phyloP scores from a whole-genome alignment of 2,113 vertebrate species.

The Xiphorhynchus elegans region DNA sequence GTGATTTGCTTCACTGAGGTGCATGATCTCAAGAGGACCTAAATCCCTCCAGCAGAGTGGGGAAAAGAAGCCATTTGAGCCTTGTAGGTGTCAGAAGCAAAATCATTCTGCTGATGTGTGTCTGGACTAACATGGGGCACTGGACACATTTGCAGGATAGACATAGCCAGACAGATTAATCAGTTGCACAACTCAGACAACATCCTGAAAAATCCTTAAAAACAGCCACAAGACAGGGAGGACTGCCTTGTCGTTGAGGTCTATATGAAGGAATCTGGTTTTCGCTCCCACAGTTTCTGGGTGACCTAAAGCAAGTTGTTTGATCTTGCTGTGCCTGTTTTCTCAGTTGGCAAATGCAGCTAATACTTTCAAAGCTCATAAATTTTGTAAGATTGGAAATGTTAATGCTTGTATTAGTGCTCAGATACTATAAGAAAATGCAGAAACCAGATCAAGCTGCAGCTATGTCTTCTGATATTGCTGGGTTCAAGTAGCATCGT shows the following conservation, averaged over 20 bases:
- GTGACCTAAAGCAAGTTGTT: neutral
- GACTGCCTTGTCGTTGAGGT: neutral
- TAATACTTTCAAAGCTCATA: neutral
- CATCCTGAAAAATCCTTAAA: neutral
- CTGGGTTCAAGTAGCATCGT: neutral
- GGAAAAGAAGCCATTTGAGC: neutral
- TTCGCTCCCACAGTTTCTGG: neutral
- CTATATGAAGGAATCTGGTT: neutral
- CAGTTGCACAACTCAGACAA: neutral
- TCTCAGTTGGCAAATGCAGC: neutral
- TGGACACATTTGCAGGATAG: neutral
- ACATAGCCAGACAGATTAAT: neutral
- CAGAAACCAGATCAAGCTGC: neutral
- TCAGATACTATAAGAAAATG: neutral
- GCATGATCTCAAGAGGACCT: neutral
- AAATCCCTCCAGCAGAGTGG: neutral
- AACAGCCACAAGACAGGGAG: neutral
- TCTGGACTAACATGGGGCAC: neutral
- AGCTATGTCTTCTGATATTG: neutral
- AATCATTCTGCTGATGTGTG: neutral
- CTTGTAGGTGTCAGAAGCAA: neutral
- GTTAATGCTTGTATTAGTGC: neutral
- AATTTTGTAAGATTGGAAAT: neutral
- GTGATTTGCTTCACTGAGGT: neutral
- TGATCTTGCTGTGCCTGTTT: neutral